phyloP scores from a whole-genome alignment of 2,888 invertebrate genomes.

The Caradrina kadenii region DNA sequence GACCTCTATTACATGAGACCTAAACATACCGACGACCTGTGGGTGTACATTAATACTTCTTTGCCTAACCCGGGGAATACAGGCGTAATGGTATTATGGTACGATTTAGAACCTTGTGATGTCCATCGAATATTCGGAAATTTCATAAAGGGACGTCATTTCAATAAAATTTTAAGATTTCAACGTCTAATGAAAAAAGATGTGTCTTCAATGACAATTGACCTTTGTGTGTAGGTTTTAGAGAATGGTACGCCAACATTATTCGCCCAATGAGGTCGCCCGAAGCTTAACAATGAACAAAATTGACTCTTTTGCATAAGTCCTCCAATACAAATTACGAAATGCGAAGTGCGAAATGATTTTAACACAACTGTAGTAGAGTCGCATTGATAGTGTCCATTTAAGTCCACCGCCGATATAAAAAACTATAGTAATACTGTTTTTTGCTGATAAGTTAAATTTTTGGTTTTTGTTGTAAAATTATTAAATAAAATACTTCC shows the following conservation, averaged over 20 bases:
- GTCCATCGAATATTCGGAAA: background rate
- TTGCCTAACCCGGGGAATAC: no score
- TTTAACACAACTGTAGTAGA: slow-evolving; percentile 16
- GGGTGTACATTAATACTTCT: no score
- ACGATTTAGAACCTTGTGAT: background rate
- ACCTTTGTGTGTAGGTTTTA: slow-evolving; percentile 27
- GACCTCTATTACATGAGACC: no score
- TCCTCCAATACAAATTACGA: slow-evolving; percentile 44
- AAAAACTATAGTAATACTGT: background rate
- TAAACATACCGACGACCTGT: no score
- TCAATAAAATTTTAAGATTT: background rate
- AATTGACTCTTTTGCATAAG: slow-evolving; percentile 53
- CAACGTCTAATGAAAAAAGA: background rate
- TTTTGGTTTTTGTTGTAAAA: background rate
- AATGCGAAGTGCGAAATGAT: slow-evolving; percentile 6
- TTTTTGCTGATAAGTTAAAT: slow-evolving; percentile 20
- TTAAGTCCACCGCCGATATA: background rate
- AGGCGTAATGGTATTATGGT: no score
- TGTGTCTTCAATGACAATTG: slow-evolving; percentile 7
- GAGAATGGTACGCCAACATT: slow-evolving; percentile 24
- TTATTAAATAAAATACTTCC: slow-evolving; percentile 4
- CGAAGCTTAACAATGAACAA: slow-evolving; percentile 44
- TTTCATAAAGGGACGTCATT: background rate
- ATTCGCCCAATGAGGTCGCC: slow-evolving; percentile 38
- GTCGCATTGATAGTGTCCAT: background rate